Percentiles rank a stretch among this genome's conserved stretches.
Evolutionary conservation across 2,888 invertebrate genomes (phyloP).

Genomic region (Argyra leucocephala): DNA sequence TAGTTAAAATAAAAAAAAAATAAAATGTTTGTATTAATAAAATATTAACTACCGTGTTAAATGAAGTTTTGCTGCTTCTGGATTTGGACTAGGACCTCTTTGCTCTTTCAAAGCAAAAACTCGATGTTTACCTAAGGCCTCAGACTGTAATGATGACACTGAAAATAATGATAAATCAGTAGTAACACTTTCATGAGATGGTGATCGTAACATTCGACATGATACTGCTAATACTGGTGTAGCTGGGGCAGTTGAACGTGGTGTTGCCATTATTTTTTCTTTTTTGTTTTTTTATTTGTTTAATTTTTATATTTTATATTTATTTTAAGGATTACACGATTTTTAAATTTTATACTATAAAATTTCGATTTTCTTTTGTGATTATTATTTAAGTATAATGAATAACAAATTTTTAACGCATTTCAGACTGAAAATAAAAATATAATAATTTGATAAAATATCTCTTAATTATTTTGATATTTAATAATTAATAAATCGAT

Average conservation of each 20-base stretch:
- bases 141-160: constrained; percentile 57
- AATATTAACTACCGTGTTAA: constrained; percentile 19
- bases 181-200: constrained; percentile 75
- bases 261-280: constrained; percentile 20
- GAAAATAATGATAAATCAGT: constrained; percentile 74
- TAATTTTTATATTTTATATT: too few species aligned
- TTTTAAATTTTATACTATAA: too few species aligned
- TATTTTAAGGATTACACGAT: too few species aligned
- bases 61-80: constrained; percentile 48
- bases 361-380: too few species aligned
- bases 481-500: too few species aligned
- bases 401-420: too few species aligned
- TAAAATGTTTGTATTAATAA: not conserved
- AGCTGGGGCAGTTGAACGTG: constrained; percentile 26
- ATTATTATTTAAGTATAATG: too few species aligned
- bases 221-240: constrained; percentile 41
- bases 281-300: not conserved
- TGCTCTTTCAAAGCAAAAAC: constrained; percentile 46
- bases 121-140: constrained; percentile 42
- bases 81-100: constrained; percentile 64
- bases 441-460: too few species aligned
- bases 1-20: too few species aligned
- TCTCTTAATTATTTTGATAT: too few species aligned
- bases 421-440: too few species aligned
- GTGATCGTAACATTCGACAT: constrained; percentile 62